Percentiles rank a stretch among this genome's conserved stretches.
Evolutionary conservation across 2,888 invertebrate genomes (phyloP).

Genomic region (Acanthococcus lagerstroemiae): DNA sequence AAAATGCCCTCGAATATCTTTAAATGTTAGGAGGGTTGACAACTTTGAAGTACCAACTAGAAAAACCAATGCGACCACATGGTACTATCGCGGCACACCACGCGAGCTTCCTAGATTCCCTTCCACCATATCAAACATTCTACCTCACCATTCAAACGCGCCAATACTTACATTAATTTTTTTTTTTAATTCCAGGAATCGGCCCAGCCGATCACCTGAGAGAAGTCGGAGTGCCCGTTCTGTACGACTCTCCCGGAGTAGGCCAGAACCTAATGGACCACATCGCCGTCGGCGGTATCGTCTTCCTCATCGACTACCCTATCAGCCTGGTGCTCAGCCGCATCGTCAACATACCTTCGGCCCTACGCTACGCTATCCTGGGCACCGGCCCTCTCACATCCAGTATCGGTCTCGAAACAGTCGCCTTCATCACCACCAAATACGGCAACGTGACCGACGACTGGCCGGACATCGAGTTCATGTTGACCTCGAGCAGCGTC

Average conservation of each 20-base stretch:
- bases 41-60: too few species aligned
- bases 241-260: constrained; percentile 70
- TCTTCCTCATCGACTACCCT: constrained; percentile 69
- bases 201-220: constrained; percentile 65
- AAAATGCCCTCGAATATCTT: too few species aligned
- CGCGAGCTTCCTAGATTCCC: too few species aligned
- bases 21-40: too few species aligned
- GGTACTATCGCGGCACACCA: too few species aligned
- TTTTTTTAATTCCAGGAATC: constrained; percentile 51
- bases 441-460: constrained; percentile 77
- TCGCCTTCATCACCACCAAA: constrained; percentile 79
- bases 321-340: constrained; percentile 69
- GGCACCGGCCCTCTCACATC: constrained; percentile 80
- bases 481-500: constrained; percentile 73
- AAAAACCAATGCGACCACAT: too few species aligned
- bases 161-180: neutral
- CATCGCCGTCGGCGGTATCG: constrained; percentile 73
- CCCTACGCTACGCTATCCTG: constrained; percentile 70
- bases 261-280: constrained; percentile 83
- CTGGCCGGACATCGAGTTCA: constrained; percentile 87
- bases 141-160: too few species aligned
- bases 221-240: constrained; percentile 59
- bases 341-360: constrained; percentile 72
- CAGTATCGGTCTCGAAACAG: constrained; percentile 75
- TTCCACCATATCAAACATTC: too few species aligned